Base-by-base conservation (phyloP, 2,113 vertebrate genomes). In the Otus sunia region DNA sequence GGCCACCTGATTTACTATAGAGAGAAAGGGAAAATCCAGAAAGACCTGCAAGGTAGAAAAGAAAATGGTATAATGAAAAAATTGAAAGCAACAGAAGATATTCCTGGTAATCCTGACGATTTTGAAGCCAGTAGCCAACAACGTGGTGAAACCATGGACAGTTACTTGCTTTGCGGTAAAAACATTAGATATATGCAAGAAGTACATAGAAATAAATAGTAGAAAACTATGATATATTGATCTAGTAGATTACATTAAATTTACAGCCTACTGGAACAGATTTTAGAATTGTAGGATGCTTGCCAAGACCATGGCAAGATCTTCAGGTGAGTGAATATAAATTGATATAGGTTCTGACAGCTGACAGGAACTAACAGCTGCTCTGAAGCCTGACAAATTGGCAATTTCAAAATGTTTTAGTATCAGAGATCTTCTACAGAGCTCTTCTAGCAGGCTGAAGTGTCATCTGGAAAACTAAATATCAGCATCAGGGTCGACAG, bases 301-400 rank as follows among this genome's bases (percentile, higher is more conserved):
- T 91, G 86, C 86, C 92, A 96, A 94, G 56, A 75, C 52, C 23
- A 63, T 78, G 60, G 56, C 29, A 93, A 90, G 47, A 59, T 86
- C 43, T 95, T 92, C 83, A 95, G 93, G 91, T 96, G 89, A 86
- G 47, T 0, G 21, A 91, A 59, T 81, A 92, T 91, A 95, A 86
- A 92, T 45, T 84, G 68, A 71, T 88, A 81, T n/a, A 86, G 7
- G 29, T 91, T 94, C 68, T 96, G 93, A 89, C 86, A 94, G 59
- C 63, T 89, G 88, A 92, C 72, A 81, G 72, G 50, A 94, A 27
- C 86, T 64, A 94, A 53, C 94, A 92, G 72, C 59, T 92, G 63
- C 63, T 96, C 83, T 69, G 47, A 91, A 88, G 55, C 47, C 63
- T 95, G 83, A 91, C 79, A 92, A 97, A 88, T 84, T 36, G 37